Conservation (phyloP, 2,113 vertebrate genomes). For the Garra rufa region DNA sequence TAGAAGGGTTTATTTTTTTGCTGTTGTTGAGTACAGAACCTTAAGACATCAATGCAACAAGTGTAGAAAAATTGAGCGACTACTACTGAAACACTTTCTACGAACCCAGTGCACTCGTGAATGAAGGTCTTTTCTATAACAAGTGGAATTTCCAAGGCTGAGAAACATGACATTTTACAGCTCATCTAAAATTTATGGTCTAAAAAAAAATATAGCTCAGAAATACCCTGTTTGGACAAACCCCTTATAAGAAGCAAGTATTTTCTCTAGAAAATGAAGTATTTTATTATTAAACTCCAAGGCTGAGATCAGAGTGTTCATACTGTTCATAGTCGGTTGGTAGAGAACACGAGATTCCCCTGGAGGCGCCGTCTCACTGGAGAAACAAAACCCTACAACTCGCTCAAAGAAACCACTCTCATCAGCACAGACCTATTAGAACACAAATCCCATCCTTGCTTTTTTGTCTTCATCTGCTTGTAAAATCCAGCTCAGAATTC, state of each 20-base stretch:
- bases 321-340: neutral
- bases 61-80: neutral
- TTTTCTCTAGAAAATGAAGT: neutral
- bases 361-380: neutral
- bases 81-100: neutral
- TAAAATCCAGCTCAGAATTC: conserved; percentile 28
- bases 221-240: neutral
- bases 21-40: neutral
- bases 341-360: neutral
- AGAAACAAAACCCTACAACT: conserved; percentile 38
- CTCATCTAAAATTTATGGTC: neutral
- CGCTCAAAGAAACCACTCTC: conserved; percentile 23
- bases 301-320: conserved; percentile 18
- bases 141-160: neutral
- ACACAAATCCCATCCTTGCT: conserved; percentile 31
- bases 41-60: conserved; percentile 1
- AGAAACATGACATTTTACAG: neutral
- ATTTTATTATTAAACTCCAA: neutral
- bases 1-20: neutral
- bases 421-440: conserved; percentile 48
- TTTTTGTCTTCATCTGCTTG: neutral
- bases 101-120: neutral
- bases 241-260: neutral
- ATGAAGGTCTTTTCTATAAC: neutral
- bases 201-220: neutral